Conservation (phyloP, 2,888 invertebrate genomes). For the Hypsopygia costalis region DNA sequence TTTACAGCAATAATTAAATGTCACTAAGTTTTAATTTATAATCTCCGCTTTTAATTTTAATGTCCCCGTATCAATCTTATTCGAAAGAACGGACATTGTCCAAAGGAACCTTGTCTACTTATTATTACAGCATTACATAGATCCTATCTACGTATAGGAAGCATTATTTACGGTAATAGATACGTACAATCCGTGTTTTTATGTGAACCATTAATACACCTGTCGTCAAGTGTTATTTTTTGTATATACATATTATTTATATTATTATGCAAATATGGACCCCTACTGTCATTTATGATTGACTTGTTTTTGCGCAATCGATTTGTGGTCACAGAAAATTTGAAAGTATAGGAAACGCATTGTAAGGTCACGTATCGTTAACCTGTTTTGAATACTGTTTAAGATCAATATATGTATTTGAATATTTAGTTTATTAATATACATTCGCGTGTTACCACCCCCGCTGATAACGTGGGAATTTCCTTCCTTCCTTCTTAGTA, state of each 20-base stretch:
- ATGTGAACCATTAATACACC: neutral
- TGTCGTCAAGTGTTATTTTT: neutral
- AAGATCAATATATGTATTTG: neutral
- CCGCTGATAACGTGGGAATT: too few relatives aligned
- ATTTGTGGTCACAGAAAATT: conserved; percentile 39
- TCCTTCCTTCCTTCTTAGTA: too few relatives aligned
- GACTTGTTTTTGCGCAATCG: conserved; percentile 39
- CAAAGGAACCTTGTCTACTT: neutral
- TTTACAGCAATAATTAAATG: neutral
- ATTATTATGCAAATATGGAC: neutral
- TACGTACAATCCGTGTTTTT: neutral
- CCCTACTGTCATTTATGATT: conserved; percentile 21
- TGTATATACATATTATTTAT: neutral
- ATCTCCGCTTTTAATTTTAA: neutral
- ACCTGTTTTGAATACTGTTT: conserved; percentile 27
- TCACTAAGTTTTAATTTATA: neutral
- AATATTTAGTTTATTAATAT: too few relatives aligned
- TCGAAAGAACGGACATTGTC: neutral
- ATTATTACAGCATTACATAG: neutral
- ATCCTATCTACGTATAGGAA: neutral
- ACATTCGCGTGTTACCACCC: too few relatives aligned
- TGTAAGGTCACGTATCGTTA: conserved; percentile 39
- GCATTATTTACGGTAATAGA: neutral
- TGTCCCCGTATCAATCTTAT: neutral
- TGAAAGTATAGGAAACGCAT: conserved; percentile 56